phyloP scores from a whole-genome alignment of 2,113 vertebrate genomes.

The Peromyscus polionotus region DNA sequence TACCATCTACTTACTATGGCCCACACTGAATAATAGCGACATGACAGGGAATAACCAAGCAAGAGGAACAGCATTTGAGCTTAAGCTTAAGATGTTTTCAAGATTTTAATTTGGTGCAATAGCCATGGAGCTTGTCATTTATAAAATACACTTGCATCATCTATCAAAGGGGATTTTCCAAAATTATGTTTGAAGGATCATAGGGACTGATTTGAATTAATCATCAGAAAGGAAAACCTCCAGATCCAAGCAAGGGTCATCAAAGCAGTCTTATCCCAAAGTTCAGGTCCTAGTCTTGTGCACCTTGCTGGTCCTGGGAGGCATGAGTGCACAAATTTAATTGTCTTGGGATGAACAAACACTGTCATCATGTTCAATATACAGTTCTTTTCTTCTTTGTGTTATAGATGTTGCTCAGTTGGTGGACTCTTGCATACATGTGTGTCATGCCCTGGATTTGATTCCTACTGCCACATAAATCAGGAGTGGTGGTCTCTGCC shows the following conservation, averaged over 20 bases:
- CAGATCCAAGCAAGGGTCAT: background rate
- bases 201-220: background rate
- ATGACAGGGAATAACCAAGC: background rate
- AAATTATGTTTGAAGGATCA: background rate
- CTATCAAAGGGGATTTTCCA: background rate
- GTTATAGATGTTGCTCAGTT: too few relatives aligned
- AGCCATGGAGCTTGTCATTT: background rate
- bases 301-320: background rate
- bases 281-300: background rate
- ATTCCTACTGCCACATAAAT: too few relatives aligned
- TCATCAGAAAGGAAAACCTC: background rate
- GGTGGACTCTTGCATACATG: background rate
- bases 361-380: background rate
- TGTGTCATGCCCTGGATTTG: background rate
- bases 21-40: background rate
- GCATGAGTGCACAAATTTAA: background rate
- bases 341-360: background rate
- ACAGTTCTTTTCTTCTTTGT: background rate
- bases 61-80: background rate
- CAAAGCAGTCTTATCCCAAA: constrained; percentile 1
- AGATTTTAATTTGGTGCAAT: background rate
- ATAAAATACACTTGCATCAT: background rate
- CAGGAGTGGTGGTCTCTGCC: background rate
- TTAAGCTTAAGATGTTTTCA: background rate
- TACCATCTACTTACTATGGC: background rate